Evolutionary conservation across 2,113 vertebrate species (phyloP).

Genomic region (Piaya cayana): DNA sequence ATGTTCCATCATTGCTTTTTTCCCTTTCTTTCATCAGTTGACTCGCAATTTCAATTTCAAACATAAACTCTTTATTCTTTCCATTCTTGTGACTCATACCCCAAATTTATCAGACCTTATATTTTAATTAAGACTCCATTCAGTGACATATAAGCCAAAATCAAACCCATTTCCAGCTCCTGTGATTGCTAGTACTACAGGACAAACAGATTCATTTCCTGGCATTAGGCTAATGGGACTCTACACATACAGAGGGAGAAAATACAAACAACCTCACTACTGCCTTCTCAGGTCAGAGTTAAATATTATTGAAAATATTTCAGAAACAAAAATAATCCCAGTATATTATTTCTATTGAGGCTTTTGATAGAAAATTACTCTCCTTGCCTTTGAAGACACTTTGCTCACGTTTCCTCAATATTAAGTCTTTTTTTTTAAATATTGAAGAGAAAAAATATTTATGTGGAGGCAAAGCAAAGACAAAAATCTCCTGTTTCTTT

Average conservation of each 20-base stretch:
- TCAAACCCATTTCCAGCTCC: background rate
- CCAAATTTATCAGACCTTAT: background rate
- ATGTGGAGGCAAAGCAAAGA: background rate
- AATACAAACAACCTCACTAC: background rate
- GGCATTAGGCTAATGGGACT: background rate
- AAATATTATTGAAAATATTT: background rate
- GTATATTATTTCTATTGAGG: rapidly evolving
- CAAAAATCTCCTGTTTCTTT: background rate
- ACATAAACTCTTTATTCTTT: background rate
- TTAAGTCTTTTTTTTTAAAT: background rate
- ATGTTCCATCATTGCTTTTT: background rate
- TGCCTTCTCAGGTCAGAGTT: background rate
- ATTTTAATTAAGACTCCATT: background rate
- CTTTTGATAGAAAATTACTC: background rate
- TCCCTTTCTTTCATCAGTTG: background rate
- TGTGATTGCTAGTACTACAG: background rate
- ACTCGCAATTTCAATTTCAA: background rate
- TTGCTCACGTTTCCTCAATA: background rate
- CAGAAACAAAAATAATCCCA: background rate
- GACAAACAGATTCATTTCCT: background rate
- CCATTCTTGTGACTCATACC: background rate
- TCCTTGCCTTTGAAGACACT: background rate
- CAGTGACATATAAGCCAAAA: background rate
- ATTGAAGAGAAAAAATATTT: background rate
- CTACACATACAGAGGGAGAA: background rate